phyloP scores from a whole-genome alignment of 1,140 invertebrate species.

The Brachionus rotundiformis region DNA sequence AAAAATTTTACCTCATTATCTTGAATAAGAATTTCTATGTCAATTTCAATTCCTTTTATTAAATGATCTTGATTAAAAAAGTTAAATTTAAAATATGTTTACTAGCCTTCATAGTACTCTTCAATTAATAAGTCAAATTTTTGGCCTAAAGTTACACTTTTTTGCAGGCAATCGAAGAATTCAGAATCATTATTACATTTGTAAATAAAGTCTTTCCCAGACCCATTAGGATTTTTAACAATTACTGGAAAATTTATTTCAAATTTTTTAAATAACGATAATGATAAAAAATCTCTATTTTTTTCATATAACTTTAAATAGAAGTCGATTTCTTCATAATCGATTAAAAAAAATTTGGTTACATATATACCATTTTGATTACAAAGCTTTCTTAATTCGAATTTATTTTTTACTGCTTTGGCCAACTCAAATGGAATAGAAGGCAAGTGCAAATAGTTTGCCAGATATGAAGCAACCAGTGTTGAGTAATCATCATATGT shows the following conservation, averaged over 20 bases:
- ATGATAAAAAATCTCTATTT: not conserved
- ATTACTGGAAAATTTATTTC: slow-evolving; percentile 32
- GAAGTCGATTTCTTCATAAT: not conserved
- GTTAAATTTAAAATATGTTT: not conserved
- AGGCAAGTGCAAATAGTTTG: slow-evolving; percentile 23
- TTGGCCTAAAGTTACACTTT: not conserved
- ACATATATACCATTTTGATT: not conserved
- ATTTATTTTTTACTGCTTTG: slow-evolving; percentile 22
- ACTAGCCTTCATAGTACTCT: slow-evolving; percentile 10
- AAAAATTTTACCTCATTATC: slow-evolving; percentile 6
- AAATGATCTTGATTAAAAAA: not conserved
- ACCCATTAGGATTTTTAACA: slow-evolving; percentile 24
- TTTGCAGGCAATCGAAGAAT: not conserved
- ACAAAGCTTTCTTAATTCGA: not conserved
- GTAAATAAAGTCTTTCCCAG: slow-evolving; percentile 42
- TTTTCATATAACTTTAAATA: not conserved
- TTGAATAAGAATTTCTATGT: slow-evolving; percentile 46
- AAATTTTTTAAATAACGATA: not conserved
- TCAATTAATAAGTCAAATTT: slow-evolving; percentile 18
- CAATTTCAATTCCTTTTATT: slow-evolving; percentile 38
- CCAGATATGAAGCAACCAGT: slow-evolving; percentile 1
- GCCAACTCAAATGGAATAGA: slow-evolving; percentile 16
- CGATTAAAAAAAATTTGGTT: slow-evolving; percentile 28
- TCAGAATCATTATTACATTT: slow-evolving; percentile 5
- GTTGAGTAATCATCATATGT: slow-evolving; percentile 26